Percentiles rank a stretch among this genome's conserved stretches.
phyloP scores from a whole-genome alignment of 2,888 invertebrate genomes.

The Heliconius aoede region DNA sequence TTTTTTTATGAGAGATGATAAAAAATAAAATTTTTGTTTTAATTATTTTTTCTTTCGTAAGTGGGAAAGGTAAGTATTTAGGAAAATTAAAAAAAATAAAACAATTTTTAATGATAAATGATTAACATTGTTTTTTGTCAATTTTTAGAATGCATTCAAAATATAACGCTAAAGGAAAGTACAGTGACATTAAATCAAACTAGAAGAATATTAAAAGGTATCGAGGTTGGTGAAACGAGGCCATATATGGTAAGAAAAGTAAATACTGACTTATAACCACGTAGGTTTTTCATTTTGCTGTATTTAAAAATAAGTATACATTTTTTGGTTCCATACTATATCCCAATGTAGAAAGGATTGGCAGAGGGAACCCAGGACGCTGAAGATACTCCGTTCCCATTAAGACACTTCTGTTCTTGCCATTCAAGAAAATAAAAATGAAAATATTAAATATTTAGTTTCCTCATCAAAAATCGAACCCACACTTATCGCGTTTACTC shows the following conservation, averaged over 20 bases:
- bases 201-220: constrained; percentile 63
- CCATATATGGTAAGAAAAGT: constrained; percentile 65
- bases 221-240: constrained; percentile 59
- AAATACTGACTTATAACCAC: neutral
- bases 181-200: constrained; percentile 43
- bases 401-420: too few species aligned
- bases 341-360: too few species aligned
- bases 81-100: neutral
- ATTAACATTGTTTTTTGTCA: neutral
- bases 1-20: constrained; percentile 7
- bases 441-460: too few species aligned
- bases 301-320: too few species aligned
- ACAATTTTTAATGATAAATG: too few species aligned
- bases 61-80: neutral
- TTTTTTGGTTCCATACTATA: neutral
- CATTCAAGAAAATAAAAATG: too few species aligned
- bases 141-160: constrained; percentile 3
- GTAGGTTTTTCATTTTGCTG: too few species aligned
- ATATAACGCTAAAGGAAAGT: neutral
- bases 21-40: neutral
- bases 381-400: neutral
- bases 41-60: neutral
- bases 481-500: too few species aligned
- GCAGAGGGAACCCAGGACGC: neutral
- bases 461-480: too few species aligned